Conservation (phyloP, 2,797 vertebrate genomes). For the Chloroceryle inda region DNA sequence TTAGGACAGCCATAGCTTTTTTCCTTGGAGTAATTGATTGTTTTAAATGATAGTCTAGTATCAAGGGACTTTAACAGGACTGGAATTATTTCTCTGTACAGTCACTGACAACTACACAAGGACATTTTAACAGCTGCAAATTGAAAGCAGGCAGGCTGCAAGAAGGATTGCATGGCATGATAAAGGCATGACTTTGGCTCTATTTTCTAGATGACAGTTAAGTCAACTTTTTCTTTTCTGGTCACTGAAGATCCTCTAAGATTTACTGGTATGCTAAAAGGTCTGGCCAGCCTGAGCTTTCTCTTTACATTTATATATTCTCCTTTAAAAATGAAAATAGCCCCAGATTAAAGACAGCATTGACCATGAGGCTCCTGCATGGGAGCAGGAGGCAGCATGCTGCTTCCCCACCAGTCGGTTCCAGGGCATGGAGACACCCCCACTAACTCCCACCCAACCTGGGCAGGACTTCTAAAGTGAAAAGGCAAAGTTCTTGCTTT, state of each 20-base stretch:
- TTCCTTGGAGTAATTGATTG: neutral
- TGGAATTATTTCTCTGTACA: neutral
- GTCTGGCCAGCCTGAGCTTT: neutral
- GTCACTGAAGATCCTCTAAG: neutral
- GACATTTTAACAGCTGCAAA: neutral
- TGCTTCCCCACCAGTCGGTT: neutral
- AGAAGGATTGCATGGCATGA: neutral
- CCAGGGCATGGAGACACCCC: neutral
- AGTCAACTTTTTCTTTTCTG: neutral
- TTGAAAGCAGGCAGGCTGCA: neutral
- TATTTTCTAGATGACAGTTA: neutral
- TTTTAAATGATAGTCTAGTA: neutral
- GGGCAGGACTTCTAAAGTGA: rapidly evolving
- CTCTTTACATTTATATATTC: neutral
- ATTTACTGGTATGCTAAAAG: neutral
- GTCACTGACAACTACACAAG: neutral
- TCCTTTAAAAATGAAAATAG: neutral
- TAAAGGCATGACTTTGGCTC: neutral
- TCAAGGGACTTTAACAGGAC: neutral
- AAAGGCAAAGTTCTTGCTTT: neutral
- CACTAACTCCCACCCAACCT: too few species aligned
- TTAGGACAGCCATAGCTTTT: neutral
- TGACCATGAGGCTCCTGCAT: neutral
- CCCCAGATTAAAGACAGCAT: neutral
- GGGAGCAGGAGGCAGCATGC: rapidly evolving